Conservation (phyloP, 2,113 vertebrate species). For the Myiozetetes cayanensis region DNA sequence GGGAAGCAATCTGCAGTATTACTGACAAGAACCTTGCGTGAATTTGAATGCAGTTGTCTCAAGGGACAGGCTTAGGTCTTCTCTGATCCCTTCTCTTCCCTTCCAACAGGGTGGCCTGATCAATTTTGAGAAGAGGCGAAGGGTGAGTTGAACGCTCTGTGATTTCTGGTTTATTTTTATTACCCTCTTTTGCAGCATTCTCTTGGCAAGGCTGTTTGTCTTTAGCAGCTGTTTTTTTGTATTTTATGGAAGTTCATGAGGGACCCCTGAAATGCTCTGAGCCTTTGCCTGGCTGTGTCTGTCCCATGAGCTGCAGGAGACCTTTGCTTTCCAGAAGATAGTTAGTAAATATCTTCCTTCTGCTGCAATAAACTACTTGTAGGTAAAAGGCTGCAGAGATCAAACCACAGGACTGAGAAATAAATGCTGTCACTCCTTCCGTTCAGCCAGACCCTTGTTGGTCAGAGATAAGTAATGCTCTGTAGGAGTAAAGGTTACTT, state of each 20-base stretch:
- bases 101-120: slow-evolving; percentile 86
- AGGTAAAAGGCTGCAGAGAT: background rate
- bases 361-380: background rate
- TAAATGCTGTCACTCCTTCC: background rate
- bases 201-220: background rate
- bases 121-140: slow-evolving; percentile 95
- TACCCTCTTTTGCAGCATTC: background rate
- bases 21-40: background rate
- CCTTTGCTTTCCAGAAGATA: background rate
- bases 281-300: background rate
- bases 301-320: background rate
- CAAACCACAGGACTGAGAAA: background rate
- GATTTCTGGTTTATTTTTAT: background rate
- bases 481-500: background rate
- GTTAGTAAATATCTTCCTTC: background rate
- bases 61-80: background rate
- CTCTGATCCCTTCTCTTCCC: slow-evolving; percentile 16
- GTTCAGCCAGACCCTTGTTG: background rate
- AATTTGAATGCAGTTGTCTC: background rate
- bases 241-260: background rate
- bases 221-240: background rate
- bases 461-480: background rate
- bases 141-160: slow-evolving; percentile 74
- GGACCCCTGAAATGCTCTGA: background rate
- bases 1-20: background rate